phyloP scores from a whole-genome alignment of 2,113 vertebrate genomes.

The Macquaria ambigua region DNA sequence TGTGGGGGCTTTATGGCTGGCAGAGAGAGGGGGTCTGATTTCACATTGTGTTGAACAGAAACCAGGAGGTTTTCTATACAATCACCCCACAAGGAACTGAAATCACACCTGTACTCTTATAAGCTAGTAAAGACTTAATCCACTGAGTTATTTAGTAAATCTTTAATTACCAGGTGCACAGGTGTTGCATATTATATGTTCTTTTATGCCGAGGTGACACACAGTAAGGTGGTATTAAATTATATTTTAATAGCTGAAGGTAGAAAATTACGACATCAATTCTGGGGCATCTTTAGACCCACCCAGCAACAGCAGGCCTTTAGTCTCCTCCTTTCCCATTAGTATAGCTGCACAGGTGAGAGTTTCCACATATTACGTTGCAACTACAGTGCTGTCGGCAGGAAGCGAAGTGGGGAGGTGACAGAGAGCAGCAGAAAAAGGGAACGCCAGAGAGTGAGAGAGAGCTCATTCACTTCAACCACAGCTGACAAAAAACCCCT shows the following conservation, averaged over 20 bases:
- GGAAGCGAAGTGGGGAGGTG: slow-evolving; percentile 50
- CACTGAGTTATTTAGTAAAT: slow-evolving; percentile 58
- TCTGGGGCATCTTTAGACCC: slow-evolving; percentile 28
- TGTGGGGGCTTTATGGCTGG: slow-evolving; percentile 67
- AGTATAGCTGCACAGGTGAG: slow-evolving; percentile 60
- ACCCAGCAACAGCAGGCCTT: slow-evolving; percentile 55
- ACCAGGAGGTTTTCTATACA: slow-evolving; percentile 71
- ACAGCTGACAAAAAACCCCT: slow-evolving; percentile 57
- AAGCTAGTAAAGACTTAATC: slow-evolving; percentile 46
- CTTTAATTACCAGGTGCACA: slow-evolving; percentile 46
- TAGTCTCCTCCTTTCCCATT: slow-evolving; percentile 64
- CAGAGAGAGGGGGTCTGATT: slow-evolving; percentile 74
- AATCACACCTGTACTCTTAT: slow-evolving; percentile 57
- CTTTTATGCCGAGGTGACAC: background rate
- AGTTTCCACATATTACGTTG: slow-evolving; percentile 76
- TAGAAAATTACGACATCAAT: slow-evolving; percentile 16
- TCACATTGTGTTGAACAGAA: slow-evolving; percentile 79
- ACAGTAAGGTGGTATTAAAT: background rate
- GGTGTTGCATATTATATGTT: background rate
- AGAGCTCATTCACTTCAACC: slow-evolving; percentile 69
- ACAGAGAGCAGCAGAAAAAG: slow-evolving; percentile 48
- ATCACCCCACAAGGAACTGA: slow-evolving; percentile 46
- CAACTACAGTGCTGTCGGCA: slow-evolving; percentile 62
- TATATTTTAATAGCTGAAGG: background rate
- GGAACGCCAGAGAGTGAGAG: slow-evolving; percentile 24